These are phyloP conservation scores for Halcyon senegalensis DNA, from an alignment of 2,113 vertebrate species.

Conservation along the genomic window DNA sequence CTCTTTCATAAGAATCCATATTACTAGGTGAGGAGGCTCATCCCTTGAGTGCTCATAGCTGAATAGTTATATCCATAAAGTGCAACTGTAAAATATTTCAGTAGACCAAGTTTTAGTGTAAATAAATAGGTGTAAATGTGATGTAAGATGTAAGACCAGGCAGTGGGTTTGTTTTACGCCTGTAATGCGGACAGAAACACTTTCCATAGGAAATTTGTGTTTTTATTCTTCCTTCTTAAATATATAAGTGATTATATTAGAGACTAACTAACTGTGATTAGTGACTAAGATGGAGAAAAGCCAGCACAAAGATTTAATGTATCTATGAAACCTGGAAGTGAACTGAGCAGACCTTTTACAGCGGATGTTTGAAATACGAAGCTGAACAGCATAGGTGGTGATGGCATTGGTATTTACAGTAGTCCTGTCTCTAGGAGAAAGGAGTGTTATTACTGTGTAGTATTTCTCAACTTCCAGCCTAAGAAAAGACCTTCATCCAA, in stretches of 20 bases:
- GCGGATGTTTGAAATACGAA: neutral
- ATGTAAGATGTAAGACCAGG: neutral
- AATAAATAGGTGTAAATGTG: neutral
- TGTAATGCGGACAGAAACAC: neutral
- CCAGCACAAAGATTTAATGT: neutral
- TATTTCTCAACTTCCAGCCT: neutral
- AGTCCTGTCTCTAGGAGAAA: neutral
- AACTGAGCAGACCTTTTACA: neutral
- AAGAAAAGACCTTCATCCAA: neutral
- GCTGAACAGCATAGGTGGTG: neutral
- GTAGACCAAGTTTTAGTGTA: neutral
- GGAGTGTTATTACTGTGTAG: too few species aligned
- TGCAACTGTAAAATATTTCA: neutral
- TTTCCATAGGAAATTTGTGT: neutral
- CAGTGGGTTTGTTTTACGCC: neutral
- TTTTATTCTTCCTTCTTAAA: too few species aligned
- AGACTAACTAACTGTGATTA: too few species aligned
- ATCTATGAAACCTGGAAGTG: neutral
- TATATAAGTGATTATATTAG: too few species aligned
- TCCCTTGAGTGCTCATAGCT: neutral
- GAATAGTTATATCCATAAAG: neutral
- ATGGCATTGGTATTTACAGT: neutral
- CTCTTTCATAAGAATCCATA: neutral
- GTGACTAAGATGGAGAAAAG: neutral
- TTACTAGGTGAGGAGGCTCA: neutral